These are phyloP conservation scores for Prosopocoilus inquinatus DNA, from an alignment of 2,888 invertebrate genomes.

Conservation along the genomic window DNA sequence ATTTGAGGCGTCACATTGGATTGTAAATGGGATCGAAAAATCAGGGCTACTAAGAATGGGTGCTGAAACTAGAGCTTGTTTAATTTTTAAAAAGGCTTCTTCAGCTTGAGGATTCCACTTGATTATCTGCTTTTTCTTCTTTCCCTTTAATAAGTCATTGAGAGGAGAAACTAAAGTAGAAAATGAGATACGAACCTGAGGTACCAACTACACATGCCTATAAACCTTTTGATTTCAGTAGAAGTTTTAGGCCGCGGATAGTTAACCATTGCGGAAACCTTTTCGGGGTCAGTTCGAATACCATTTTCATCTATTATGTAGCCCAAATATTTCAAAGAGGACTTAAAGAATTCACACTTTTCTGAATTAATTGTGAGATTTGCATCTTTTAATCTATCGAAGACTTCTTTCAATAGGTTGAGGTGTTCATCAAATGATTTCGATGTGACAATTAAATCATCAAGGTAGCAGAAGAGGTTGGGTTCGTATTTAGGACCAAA, in stretches of 20 bases:
- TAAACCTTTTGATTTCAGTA: background rate
- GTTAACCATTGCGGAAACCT: constrained; percentile 6
- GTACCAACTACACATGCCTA: constrained; percentile 3
- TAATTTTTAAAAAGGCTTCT: constrained; percentile 28
- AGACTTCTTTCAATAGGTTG: too few relatives aligned
- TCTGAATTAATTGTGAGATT: constrained; percentile 17
- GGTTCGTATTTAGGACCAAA: too few relatives aligned
- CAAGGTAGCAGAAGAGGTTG: too few relatives aligned
- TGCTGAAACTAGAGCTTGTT: constrained; percentile 27
- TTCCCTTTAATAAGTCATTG: constrained; percentile 2
- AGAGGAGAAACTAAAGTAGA: constrained; percentile 1
- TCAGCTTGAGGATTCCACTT: too few relatives aligned
- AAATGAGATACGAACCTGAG: background rate
- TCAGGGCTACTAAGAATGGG: constrained; percentile 31
- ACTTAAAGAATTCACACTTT: constrained; percentile 32
- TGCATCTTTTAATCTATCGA: too few relatives aligned
- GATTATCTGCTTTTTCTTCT: background rate
- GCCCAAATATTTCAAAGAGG: constrained; percentile 22
- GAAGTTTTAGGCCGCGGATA: background rate
- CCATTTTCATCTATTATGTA: constrained; percentile 14
- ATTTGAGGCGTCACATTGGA: constrained; percentile 33
- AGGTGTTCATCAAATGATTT: too few relatives aligned
- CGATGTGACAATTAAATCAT: too few relatives aligned
- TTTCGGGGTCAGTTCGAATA: constrained; percentile 6
- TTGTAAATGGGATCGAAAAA: constrained; percentile 28